Evolutionary conservation across 2,888 invertebrate genomes (phyloP), one percentile per base, ranked within the genome.

Genomic region (Dascillus cervinus): DNA sequence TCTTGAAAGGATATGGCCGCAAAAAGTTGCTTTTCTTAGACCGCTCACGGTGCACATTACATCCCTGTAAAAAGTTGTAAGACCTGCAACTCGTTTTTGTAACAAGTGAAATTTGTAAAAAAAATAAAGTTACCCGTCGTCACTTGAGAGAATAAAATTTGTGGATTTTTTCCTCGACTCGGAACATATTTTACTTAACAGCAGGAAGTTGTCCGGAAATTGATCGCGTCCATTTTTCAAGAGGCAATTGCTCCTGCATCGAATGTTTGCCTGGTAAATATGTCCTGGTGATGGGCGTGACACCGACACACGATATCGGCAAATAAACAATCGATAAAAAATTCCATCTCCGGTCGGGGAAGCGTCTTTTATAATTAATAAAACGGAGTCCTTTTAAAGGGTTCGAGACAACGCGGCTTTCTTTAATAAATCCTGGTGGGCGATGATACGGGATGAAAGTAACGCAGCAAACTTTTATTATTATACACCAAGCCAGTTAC

Each of bases 31-130:
- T 24, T 34, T 29, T 19, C 21, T n/a, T n/a, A n/a, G n/a, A n/a
- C 29, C 41, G 35, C 47, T 47, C 51, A 49, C 47, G 50, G 41
- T 42, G 40, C 46, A 43, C 44, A 44, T 49, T 46, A 43, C 41
- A 32, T 32, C 37, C 44, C 50, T 49, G 52, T 55, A 51, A 54
- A 54, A 54, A 49, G 39, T 41, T 44, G 39, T 38, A 44, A 52
- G 50, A 50, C 46, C 33, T 37, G 29, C 50, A 50, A 51, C 48
- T 19, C 28, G 23, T 26, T 26, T 32, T 26, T 27, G 27, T 22
- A 26, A n/a, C n/a, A n/a, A n/a, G n/a, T n/a, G n/a, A n/a, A n/a
- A n/a, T n/a, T n/a, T n/a, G n/a, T n/a, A n/a, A n/a, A n/a, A n/a
- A n/a, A n/a, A n/a, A n/a, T n/a, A n/a, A n/a, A n/a, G n/a, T n/a